Conservation (phyloP, 2,797 vertebrate genomes). For the Lindbergichthys nudifrons region DNA sequence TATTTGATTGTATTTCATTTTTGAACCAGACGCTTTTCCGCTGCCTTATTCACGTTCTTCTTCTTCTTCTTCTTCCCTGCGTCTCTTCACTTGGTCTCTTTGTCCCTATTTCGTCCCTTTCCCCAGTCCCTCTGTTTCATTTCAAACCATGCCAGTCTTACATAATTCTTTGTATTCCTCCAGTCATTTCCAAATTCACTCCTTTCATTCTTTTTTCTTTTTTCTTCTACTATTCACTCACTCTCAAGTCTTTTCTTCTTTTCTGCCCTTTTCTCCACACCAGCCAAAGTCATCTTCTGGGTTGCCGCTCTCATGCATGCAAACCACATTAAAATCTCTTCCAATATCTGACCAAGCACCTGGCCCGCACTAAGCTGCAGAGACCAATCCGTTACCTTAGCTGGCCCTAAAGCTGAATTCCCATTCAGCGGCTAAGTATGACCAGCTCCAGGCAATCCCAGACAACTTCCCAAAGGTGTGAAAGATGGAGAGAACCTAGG, state of each 20-base stretch:
- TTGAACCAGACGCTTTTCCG: slow-evolving; percentile 51
- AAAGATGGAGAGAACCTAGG: background rate
- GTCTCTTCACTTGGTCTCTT: slow-evolving; percentile 57
- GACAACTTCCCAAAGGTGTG: slow-evolving; percentile 38
- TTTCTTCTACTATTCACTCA: slow-evolving; percentile 26
- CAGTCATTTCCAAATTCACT: slow-evolving; percentile 49
- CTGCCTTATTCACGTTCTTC: slow-evolving; percentile 49
- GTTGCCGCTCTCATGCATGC: slow-evolving; percentile 63
- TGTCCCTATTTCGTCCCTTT: slow-evolving; percentile 21
- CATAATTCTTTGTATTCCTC: slow-evolving; percentile 32
- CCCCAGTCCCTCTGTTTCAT: slow-evolving; percentile 50
- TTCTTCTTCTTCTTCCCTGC: slow-evolving; percentile 37
- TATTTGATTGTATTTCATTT: slow-evolving; percentile 73
- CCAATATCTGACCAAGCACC: slow-evolving; percentile 78
- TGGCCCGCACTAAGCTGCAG: slow-evolving; percentile 58
- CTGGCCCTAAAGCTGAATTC: slow-evolving; percentile 53
- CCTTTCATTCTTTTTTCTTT: slow-evolving; percentile 16
- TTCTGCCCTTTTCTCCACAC: slow-evolving; percentile 18
- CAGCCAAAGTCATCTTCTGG: slow-evolving; percentile 40
- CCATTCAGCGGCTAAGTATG: slow-evolving; percentile 55
- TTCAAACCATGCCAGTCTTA: slow-evolving; percentile 48
- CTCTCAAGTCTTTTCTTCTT: slow-evolving; percentile 25
- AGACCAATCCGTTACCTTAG: slow-evolving; percentile 74
- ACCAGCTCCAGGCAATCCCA: slow-evolving; percentile 38
- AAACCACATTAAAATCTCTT: slow-evolving; percentile 75